Evolutionary conservation across 2,888 invertebrate genomes (phyloP).

Genomic region (Drosophila setosimentum): DNA sequence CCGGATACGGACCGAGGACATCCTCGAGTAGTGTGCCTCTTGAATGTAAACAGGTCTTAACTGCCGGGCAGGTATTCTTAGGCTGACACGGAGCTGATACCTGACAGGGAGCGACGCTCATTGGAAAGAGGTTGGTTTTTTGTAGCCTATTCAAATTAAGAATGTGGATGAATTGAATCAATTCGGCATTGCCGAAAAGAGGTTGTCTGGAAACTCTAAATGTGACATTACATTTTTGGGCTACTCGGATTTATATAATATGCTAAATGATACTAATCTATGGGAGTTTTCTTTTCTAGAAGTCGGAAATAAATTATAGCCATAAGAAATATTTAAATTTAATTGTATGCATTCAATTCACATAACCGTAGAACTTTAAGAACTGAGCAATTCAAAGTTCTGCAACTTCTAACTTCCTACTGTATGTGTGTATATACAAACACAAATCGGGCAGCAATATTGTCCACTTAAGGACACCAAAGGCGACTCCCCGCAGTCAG

Average conservation of each 20-base stretch:
- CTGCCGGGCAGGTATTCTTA: background rate
- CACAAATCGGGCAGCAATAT: slow-evolving; percentile 32
- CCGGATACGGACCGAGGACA: slow-evolving; percentile 77
- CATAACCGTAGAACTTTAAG: background rate
- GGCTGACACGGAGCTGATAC: background rate
- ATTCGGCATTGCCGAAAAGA: slow-evolving; percentile 1
- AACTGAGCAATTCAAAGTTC: background rate
- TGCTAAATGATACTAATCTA: background rate
- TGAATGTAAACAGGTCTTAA: background rate
- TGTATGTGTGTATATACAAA: background rate
- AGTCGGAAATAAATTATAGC: background rate
- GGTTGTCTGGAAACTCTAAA: slow-evolving; percentile 14
- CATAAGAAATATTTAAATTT: background rate
- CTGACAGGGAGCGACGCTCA: slow-evolving; percentile 15
- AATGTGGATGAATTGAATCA: slow-evolving; percentile 15
- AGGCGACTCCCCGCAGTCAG: slow-evolving; percentile 42
- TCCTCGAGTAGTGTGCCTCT: slow-evolving; percentile 16
- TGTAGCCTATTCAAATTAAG: slow-evolving; percentile 5
- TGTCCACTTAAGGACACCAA: slow-evolving; percentile 53
- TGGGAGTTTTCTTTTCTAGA: background rate
- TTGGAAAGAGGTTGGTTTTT: background rate
- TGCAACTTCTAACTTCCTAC: background rate
- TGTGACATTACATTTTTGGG: slow-evolving; percentile 15
- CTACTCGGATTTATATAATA: slow-evolving; percentile 6
- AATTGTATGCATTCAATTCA: background rate